A percentile compares a stretch with the other conserved stretches of the same genome.
Evolutionary conservation across 2,797 vertebrate species (phyloP).

Genomic region (Zenarchopterus dispar): DNA sequence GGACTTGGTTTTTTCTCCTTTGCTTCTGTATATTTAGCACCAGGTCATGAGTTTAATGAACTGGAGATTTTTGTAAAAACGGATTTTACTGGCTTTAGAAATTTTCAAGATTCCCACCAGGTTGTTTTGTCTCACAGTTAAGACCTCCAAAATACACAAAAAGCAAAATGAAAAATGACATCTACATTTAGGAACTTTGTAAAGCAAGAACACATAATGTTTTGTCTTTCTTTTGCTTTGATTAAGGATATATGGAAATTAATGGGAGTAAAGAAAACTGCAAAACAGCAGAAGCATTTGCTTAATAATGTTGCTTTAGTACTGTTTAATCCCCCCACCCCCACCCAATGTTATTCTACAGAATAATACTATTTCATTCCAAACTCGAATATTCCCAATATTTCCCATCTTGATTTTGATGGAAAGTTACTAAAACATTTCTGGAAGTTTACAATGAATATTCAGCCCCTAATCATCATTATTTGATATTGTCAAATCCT

Average conservation of each 20-base stretch:
- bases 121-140: not conserved
- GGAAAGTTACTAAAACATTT: too few relatives aligned
- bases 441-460: too few relatives aligned
- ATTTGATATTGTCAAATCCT: not conserved
- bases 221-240: not conserved
- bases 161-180: too few relatives aligned
- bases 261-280: too few relatives aligned
- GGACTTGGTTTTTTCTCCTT: slow-evolving; percentile 22
- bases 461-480: too few relatives aligned
- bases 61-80: slow-evolving; percentile 38
- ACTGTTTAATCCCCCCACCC: too few relatives aligned
- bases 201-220: not conserved
- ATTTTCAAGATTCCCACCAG: slow-evolving; percentile 7
- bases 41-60: slow-evolving; percentile 48
- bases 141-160: slow-evolving; percentile 1
- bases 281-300: too few relatives aligned
- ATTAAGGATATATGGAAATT: not conserved
- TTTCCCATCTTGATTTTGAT: too few relatives aligned
- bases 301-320: too few relatives aligned
- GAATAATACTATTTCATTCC: too few relatives aligned
- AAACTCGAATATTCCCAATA: too few relatives aligned
- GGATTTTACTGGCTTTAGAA: slow-evolving; percentile 33
- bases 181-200: slow-evolving; percentile 8
- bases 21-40: not conserved
- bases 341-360: too few relatives aligned